These are phyloP conservation scores for Anthoscopus minutus DNA, from an alignment of 2,113 vertebrate genomes.

Conservation along the genomic window DNA sequence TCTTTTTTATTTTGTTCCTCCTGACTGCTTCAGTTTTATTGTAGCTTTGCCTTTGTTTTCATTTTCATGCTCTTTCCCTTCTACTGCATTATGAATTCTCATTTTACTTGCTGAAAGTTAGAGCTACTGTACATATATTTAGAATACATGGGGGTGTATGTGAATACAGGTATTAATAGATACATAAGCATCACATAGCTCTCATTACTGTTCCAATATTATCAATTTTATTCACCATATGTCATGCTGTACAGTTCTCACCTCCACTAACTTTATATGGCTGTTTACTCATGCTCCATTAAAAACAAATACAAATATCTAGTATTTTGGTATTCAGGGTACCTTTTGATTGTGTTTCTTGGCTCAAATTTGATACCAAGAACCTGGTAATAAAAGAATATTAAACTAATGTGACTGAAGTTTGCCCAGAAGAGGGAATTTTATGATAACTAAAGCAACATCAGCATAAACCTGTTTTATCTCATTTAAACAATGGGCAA, in stretches of 20 bases:
- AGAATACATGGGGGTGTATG: constrained; percentile 48
- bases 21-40: constrained; percentile 6
- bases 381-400: neutral
- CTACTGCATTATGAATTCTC: constrained; percentile 26
- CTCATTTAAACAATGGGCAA: neutral
- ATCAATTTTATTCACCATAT: constrained; percentile 35
- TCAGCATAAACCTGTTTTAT: neutral
- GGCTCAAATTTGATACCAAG: neutral
- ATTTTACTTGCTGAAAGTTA: constrained; percentile 50
- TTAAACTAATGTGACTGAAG: neutral
- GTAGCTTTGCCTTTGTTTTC: constrained; percentile 41
- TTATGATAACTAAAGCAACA: neutral
- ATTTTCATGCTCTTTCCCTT: constrained; percentile 10
- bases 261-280: constrained; percentile 10
- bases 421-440: neutral
- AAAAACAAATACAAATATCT: neutral
- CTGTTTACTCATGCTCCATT: neutral
- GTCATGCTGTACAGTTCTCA: neutral
- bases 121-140: constrained; percentile 59
- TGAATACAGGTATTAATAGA: constrained; percentile 64
- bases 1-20: neutral
- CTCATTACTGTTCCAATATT: constrained; percentile 53
- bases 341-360: neutral
- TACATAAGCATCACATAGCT: constrained; percentile 31
- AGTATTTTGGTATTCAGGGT: neutral